phyloP scores from a whole-genome alignment of 2,888 invertebrate species.

The Drosophila planitibia region DNA sequence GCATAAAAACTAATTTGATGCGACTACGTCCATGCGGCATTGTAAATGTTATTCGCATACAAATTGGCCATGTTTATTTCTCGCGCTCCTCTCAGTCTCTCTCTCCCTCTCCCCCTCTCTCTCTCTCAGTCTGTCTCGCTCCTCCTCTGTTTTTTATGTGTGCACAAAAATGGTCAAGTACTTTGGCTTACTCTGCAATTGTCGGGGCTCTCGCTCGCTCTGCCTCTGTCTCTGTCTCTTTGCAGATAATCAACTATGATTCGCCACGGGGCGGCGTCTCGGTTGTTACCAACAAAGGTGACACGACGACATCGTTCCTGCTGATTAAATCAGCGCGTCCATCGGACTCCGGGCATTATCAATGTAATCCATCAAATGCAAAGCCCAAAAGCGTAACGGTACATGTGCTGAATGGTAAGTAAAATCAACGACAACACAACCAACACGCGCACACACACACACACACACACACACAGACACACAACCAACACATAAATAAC shows the following conservation, averaged over 20 bases:
- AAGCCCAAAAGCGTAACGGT: constrained; percentile 95
- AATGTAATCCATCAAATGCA: constrained; percentile 97
- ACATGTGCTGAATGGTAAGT: constrained; percentile 96
- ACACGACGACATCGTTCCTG: constrained; percentile 95
- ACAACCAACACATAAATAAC: constrained; percentile 37
- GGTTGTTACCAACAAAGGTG: constrained; percentile 95
- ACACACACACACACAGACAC: constrained; percentile 33
- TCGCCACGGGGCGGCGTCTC: constrained; percentile 95
- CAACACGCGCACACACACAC: constrained; percentile 42
- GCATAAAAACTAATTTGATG: constrained; percentile 61
- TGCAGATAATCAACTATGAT: constrained; percentile 97
- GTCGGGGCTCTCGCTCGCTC: constrained; percentile 7
- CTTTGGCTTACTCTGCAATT: constrained; percentile 24
- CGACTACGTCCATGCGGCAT: constrained; percentile 51
- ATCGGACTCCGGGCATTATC: constrained; percentile 95
- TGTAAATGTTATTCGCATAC: constrained; percentile 62
- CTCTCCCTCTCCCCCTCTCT: constrained; percentile 4
- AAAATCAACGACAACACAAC: constrained; percentile 75
- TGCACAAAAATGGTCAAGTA: constrained; percentile 37
- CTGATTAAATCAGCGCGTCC: constrained; percentile 94
- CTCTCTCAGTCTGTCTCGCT: constrained; percentile 9
- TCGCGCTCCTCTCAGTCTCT: constrained; percentile 12
- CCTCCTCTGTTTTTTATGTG: constrained; percentile 31
- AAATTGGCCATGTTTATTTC: constrained; percentile 52
- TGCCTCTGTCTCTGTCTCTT: constrained; percentile 7